Conservation (phyloP, 2,888 invertebrate species). For the Anorthoa munda region DNA sequence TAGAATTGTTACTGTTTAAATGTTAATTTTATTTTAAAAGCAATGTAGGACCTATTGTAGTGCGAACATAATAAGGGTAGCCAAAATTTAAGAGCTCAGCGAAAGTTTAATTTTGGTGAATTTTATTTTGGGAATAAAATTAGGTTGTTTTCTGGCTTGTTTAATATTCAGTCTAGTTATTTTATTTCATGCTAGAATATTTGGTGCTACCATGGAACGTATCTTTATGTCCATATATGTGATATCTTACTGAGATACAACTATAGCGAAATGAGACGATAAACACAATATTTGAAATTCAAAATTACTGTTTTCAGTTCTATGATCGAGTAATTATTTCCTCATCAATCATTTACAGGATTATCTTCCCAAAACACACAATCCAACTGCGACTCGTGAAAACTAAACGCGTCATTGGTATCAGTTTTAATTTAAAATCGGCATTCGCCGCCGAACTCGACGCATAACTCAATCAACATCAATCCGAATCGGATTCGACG, state of each 20-base stretch:
- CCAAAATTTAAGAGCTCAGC: slow-evolving; percentile 9
- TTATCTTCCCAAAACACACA: slow-evolving; percentile 11
- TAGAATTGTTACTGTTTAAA: slow-evolving; percentile 34
- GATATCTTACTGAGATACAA: neutral
- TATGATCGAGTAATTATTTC: neutral
- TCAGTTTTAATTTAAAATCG: slow-evolving; percentile 63
- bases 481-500: slow-evolving; percentile 79
- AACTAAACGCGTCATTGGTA: slow-evolving; percentile 51
- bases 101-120: slow-evolving; percentile 18
- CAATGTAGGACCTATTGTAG: slow-evolving; percentile 12
- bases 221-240: neutral
- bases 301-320: neutral
- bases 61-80: slow-evolving; percentile 19
- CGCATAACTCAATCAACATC: slow-evolving; percentile 88
- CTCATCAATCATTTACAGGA: neutral
- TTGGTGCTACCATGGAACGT: neutral
- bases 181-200: neutral
- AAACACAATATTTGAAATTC: neutral
- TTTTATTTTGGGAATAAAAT: slow-evolving; percentile 24
- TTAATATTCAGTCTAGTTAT: neutral
- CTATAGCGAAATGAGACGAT: too few relatives aligned
- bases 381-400: slow-evolving; percentile 18
- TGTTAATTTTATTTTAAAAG: slow-evolving; percentile 39
- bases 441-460: slow-evolving; percentile 59
- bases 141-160: neutral